Base-by-base conservation (phyloP, 2,888 invertebrate species). In the Diadegma fenestrale region DNA sequence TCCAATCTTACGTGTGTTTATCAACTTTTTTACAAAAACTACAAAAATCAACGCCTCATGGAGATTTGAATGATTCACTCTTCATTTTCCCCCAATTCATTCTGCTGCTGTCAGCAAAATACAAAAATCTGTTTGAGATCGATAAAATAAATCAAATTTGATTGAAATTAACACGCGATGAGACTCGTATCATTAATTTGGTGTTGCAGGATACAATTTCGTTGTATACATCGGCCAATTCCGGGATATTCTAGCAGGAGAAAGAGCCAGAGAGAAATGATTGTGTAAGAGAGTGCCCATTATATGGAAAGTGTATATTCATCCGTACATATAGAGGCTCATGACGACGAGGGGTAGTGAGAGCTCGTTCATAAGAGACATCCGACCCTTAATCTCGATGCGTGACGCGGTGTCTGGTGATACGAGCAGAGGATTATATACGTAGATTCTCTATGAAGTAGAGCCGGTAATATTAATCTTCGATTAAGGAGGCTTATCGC, bases 381-480 rank as follows among this genome's bases (percentile, higher is more conserved):
- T 37, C 37, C 75, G 78, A 84, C 86, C 88, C 89, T 88, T 91
- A 90, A 91, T 90, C 90, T 88, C 86, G 87, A 90, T 88, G 88
- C 88, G 89, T 90, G 89, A 89, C 88, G 88, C 88, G 88, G 87
- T 73, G 88, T 88, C 85, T 58, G 41, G 33, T 54, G 33, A 61
- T 51, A 33, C 66, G 17, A 54, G 45, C 26, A 45, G 33, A 22
- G 41, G n/a, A 71, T 76, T 83, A 75, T 37, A 82, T 71, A 61
- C 54, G 26, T 63, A 80, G 61, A 86, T 63, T 87, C 88, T 88
- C 26, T 88, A 78, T 58, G 43, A 33, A 61, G 71, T 61, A 87
- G 87, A 86, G 84, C 84, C 77, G 88, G 88, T 89, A 89, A 90
- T 92, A 91, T 92, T 91, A 91, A 92, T 92, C 91, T 91, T 92